Percentiles rank a stretch among this genome's conserved stretches.
Conservation (phyloP, 92 coral and sea anemone species). For the Micromussa lordhowensis region DNA sequence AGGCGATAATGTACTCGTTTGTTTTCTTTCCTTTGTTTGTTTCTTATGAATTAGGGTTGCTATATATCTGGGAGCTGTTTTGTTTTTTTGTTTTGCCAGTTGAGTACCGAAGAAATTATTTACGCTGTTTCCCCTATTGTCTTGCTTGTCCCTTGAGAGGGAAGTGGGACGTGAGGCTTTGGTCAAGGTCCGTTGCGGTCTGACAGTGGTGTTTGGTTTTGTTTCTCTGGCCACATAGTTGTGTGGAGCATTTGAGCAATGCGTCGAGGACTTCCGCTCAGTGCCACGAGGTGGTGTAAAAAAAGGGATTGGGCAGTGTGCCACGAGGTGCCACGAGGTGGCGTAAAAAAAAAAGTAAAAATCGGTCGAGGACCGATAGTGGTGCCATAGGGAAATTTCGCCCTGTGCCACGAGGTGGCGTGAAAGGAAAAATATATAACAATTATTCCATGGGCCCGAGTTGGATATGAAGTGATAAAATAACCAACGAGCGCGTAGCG, state of each 20-base stretch:
- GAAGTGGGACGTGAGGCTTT: too few species aligned
- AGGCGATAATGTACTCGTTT: background rate
- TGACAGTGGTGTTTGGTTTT: too few species aligned
- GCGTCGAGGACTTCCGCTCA: background rate
- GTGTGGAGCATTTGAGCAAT: background rate
- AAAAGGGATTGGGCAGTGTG: too few species aligned
- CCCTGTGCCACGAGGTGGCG: slow-evolving; percentile 5
- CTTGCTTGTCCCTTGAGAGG: too few species aligned
- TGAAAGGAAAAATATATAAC: background rate
- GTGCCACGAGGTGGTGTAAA: slow-evolving; percentile 12
- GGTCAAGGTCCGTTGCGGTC: too few species aligned
- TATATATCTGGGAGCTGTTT: background rate
- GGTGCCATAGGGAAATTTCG: background rate
- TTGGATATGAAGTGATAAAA: too few species aligned
- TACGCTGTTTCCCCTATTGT: background rate
- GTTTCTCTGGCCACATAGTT: too few species aligned
- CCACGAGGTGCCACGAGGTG: too few species aligned
- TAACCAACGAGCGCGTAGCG: too few species aligned
- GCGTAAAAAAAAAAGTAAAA: background rate
- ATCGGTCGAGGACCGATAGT: slow-evolving; percentile 6
- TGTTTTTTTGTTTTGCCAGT: background rate
- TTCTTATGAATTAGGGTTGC: background rate
- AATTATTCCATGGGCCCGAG: too few species aligned
- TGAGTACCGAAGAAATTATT: slow-evolving; percentile 9
- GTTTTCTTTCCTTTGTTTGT: background rate